phyloP scores from a whole-genome alignment of 2,888 invertebrate species.

The Brachyptera putata region DNA sequence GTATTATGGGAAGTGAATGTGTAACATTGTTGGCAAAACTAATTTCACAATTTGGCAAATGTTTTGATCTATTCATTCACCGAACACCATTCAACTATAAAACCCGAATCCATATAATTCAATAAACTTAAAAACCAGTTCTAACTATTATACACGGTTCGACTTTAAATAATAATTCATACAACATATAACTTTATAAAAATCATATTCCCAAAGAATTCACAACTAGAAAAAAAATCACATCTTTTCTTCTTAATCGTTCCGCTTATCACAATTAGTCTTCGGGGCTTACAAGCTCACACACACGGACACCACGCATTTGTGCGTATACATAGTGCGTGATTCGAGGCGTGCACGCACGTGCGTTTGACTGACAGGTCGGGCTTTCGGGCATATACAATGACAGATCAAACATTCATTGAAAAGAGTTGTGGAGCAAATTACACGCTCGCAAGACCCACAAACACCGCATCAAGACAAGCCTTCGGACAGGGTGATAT shows the following conservation, averaged over 20 bases:
- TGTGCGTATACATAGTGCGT: constrained; percentile 8
- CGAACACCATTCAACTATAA: no score
- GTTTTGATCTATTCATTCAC: no score
- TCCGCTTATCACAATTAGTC: constrained; percentile 8
- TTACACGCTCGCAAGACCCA: constrained; percentile 7
- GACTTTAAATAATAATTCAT: no score
- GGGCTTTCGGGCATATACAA: not conserved
- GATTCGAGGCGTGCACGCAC: constrained; percentile 9
- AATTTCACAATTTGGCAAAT: no score
- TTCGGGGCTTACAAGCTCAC: not conserved
- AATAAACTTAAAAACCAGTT: no score
- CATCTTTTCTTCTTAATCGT: not conserved
- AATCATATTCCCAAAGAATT: not conserved
- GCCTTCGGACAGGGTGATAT: not conserved
- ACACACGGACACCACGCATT: not conserved
- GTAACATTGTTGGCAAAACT: no score
- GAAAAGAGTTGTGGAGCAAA: constrained; percentile 12
- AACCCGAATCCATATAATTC: no score
- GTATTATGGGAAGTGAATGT: no score
- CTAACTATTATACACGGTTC: no score
- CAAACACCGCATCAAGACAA: constrained; percentile 1
- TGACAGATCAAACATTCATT: constrained; percentile 13
- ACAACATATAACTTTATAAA: not conserved
- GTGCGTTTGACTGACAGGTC: constrained; percentile 6
- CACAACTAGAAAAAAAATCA: not conserved